Conservation (phyloP, 2,888 invertebrate genomes). For the Conomelus anceps region DNA sequence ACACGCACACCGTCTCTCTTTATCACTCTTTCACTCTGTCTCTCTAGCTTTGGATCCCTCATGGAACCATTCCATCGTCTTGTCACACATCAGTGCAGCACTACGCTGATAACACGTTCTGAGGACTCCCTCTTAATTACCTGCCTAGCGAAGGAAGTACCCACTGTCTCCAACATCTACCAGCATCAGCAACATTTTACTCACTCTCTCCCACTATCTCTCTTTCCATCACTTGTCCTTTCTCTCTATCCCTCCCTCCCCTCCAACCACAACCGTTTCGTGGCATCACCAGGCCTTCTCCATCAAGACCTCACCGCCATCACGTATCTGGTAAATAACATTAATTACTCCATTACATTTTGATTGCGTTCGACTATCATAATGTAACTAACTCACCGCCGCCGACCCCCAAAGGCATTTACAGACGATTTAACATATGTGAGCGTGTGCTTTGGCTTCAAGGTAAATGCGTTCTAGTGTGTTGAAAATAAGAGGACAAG, state of each 20-base stretch:
- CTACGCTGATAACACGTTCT: background rate
- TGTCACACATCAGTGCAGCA: background rate
- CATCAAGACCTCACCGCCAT: background rate
- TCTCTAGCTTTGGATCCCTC: background rate
- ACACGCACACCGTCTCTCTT: background rate
- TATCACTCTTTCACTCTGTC: background rate
- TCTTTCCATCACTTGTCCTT: background rate
- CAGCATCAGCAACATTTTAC: background rate
- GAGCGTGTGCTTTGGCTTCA: background rate
- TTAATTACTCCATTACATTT: conserved; percentile 12
- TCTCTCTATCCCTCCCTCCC: background rate
- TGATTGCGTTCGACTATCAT: conserved; percentile 7
- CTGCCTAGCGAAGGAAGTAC: background rate
- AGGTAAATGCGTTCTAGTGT: background rate
- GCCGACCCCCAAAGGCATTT: background rate
- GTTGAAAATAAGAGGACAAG: background rate
- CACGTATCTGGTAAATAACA: conserved; percentile 10
- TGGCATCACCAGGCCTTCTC: background rate
- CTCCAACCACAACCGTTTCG: background rate
- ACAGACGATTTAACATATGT: conserved; percentile 6
- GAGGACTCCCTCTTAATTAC: background rate
- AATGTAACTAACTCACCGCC: background rate
- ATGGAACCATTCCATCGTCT: background rate
- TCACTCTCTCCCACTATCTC: background rate
- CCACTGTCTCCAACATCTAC: background rate